These are phyloP conservation scores for Donacobius atricapilla DNA, from an alignment of 2,113 vertebrate species.

Conservation along the genomic window DNA sequence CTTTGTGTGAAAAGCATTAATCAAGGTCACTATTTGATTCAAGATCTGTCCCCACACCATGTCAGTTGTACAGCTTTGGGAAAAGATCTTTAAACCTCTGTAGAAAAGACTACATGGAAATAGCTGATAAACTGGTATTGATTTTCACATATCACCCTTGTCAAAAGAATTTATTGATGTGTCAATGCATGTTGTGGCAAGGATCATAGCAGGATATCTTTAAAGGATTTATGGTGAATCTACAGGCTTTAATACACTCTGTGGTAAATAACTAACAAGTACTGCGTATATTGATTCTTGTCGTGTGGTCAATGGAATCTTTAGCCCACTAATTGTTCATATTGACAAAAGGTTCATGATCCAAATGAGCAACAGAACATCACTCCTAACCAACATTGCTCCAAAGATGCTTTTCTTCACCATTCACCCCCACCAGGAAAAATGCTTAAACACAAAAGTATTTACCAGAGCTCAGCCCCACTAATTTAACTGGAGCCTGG, in stretches of 20 bases:
- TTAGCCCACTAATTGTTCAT: conserved; percentile 80
- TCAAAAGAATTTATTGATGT: conserved; percentile 92
- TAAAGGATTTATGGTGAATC: conserved; percentile 86
- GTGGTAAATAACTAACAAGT: conserved; percentile 84
- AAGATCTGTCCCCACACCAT: conserved; percentile 66
- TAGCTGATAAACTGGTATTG: conserved; percentile 87
- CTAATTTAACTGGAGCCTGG: not conserved
- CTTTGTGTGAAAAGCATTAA: conserved; percentile 44
- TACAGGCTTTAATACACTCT: conserved; percentile 81
- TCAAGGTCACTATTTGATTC: conserved; percentile 45
- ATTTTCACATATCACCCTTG: conserved; percentile 87
- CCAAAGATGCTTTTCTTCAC: conserved; percentile 28
- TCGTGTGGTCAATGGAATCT: conserved; percentile 80
- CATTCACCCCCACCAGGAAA: not conserved
- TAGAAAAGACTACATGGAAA: conserved; percentile 74
- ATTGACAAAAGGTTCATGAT: conserved; percentile 79
- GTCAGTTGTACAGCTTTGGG: conserved; percentile 68
- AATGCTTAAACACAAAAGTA: not conserved
- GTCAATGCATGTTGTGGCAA: conserved; percentile 76
- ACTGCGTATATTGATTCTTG: conserved; percentile 69
- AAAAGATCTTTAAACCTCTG: conserved; percentile 72
- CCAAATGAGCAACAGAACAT: conserved; percentile 76
- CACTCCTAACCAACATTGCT: conserved; percentile 34
- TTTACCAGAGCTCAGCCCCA: not conserved
- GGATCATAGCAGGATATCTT: conserved; percentile 77